Base-by-base conservation (phyloP, 2,888 invertebrate genomes). In the Oscheius onirici region DNA sequence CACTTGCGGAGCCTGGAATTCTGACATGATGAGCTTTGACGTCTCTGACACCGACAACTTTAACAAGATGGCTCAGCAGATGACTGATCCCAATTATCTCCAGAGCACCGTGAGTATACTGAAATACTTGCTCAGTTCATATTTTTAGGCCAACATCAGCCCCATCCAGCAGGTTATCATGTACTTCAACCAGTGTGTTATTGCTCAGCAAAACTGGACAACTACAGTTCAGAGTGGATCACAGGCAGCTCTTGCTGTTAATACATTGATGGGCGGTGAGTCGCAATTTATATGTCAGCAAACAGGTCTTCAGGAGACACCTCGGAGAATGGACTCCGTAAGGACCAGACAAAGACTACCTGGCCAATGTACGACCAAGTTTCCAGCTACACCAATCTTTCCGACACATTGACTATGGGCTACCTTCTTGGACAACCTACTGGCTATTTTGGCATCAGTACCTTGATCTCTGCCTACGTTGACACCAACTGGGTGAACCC, bases 401-500 rank as follows among this genome's bases (percentile, higher is more conserved):
- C 75, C 26, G 41, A 13, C 17, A 52, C 57, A 0, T 44, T 68
- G 20, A 72, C 72, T 11, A 58, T 79, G 55, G 77, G 73, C 11
- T 75, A 72, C 51, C 61, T 79, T 2, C 52, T 67, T 22, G 76
- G 65, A 20, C 54, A 66, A 1, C 61, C 76, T 0, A 17, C 66
- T 0, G 81, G 78, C 10, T 13, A 11, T 3, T 44, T 49, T 11
- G 77, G 77, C 22, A 55, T 80, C 13, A 75, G 73, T 57, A 80
- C 80, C 3, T 57, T 74, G n/a, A 55, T 80, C 10, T 72, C 73
- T 8, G 77, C 77, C 34, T 60, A 74, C 24, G 80, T 80, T 10
- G 80, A 80, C 63, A 78, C 80, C 3, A 74, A 80, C 55, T 80
- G 80, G 80, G 57, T 41, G 1, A 72, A 76, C 54, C 85, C 85